Conservation (phyloP, 2,797 vertebrate species). For the Bradypodion pumilum region DNA sequence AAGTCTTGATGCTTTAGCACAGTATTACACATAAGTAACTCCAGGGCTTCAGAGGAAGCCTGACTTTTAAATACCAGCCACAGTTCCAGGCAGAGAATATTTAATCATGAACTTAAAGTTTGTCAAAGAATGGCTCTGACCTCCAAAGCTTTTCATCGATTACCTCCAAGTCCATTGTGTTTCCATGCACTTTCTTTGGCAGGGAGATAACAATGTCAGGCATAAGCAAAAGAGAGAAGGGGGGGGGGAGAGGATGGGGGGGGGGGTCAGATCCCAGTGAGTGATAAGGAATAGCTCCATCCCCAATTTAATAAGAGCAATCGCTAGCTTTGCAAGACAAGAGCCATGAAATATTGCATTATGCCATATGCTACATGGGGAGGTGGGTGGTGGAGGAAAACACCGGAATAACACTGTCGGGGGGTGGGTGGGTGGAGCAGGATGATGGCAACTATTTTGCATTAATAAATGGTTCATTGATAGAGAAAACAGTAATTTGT, state of each 20-base stretch:
- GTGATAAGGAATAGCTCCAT: conserved; percentile 53
- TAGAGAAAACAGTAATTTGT: conserved; percentile 39
- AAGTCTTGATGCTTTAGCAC: accelerated
- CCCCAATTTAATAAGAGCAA: conserved; percentile 36
- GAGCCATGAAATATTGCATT: conserved; percentile 47
- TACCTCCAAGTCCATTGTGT: conserved; percentile 65
- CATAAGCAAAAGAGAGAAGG: conserved; percentile 47
- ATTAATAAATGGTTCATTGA: conserved; percentile 40
- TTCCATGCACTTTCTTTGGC: conserved; percentile 63
- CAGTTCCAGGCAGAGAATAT: conserved; percentile 67
- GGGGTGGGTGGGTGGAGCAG: conserved; percentile 8
- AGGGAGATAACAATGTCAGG: conserved; percentile 44
- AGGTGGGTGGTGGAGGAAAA: conserved; percentile 12
- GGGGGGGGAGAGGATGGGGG: too few relatives aligned
- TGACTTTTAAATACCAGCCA: conserved; percentile 49
- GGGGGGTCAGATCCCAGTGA: conserved; percentile 45
- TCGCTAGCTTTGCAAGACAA: conserved; percentile 46
- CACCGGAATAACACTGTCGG: conserved; percentile 33
- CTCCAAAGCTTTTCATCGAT: conserved; percentile 70
- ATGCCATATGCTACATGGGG: conserved; percentile 22
- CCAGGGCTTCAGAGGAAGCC: conserved; percentile 43
- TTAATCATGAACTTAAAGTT: conserved; percentile 63
- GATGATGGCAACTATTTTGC: conserved; percentile 35
- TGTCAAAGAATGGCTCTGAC: conserved; percentile 68
- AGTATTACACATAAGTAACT: conserved; percentile 24